A percentile compares a stretch with the other conserved stretches of the same genome.
These are phyloP conservation scores for Hydriomena furcata DNA, from an alignment of 2,888 invertebrate species.

Conservation along the genomic window DNA sequence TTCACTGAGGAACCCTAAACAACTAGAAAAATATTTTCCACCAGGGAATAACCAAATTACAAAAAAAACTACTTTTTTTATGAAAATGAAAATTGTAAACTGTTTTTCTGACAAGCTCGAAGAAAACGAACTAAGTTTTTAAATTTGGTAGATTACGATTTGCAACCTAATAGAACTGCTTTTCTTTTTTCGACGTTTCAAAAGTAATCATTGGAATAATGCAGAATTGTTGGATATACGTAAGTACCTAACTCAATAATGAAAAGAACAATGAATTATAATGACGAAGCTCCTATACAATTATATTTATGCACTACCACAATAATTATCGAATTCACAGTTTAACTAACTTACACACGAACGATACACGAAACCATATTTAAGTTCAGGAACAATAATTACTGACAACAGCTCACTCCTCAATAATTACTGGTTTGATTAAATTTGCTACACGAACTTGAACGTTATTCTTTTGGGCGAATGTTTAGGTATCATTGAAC, in stretches of 20 bases:
- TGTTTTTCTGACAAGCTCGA: slow-evolving; percentile 14
- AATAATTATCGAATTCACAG: slow-evolving; percentile 45
- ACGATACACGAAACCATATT: slow-evolving; percentile 41
- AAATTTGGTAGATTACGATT: not conserved
- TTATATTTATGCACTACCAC: slow-evolving; percentile 18
- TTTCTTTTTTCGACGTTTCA: not conserved
- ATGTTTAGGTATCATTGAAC: slow-evolving; percentile 30
- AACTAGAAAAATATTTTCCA: too few species aligned
- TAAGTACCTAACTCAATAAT: not conserved
- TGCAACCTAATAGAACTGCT: not conserved
- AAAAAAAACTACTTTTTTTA: too few species aligned
- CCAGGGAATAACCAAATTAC: too few species aligned
- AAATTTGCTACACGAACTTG: slow-evolving; percentile 31
- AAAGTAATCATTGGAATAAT: not conserved
- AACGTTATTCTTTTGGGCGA: slow-evolving; percentile 41
- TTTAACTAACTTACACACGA: slow-evolving; percentile 39
- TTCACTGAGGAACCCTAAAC: too few species aligned
- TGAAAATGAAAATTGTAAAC: slow-evolving; percentile 12
- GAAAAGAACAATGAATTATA: not conserved
- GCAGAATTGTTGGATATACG: too few species aligned
- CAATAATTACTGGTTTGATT: slow-evolving; percentile 57
- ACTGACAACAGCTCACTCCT: slow-evolving; percentile 73
- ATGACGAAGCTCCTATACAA: not conserved
- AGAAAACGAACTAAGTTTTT: not conserved
- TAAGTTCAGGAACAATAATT: slow-evolving; percentile 66